A percentile compares a stretch with the other conserved stretches of the same genome.
These are phyloP conservation scores for Chrysochloris asiatica DNA, from an alignment of 2,113 vertebrate genomes.

Conservation along the genomic window DNA sequence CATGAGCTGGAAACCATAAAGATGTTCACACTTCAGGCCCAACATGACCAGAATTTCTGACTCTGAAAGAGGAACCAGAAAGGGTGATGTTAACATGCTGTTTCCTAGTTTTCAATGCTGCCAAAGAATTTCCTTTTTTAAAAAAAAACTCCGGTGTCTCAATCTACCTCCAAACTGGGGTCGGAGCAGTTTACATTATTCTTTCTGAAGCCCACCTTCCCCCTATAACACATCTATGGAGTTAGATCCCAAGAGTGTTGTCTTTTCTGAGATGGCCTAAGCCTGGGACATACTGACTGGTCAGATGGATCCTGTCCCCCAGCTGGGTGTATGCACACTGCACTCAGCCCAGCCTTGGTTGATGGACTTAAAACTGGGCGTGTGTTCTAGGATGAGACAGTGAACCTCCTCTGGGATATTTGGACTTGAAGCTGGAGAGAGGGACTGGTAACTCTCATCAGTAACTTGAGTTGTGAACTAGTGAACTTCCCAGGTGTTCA, in stretches of 20 bases:
- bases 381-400: neutral
- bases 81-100: neutral
- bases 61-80: slow-evolving; percentile 43
- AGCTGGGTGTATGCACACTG: too few relatives aligned
- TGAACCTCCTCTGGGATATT: neutral
- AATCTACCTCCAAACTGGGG: neutral
- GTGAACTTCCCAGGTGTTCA: neutral
- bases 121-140: neutral
- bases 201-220: neutral
- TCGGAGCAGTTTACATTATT: neutral
- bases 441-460: neutral
- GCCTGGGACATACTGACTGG: too few relatives aligned
- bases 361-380: neutral
- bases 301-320: neutral
- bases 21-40: neutral
- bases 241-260: neutral
- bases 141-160: too few relatives aligned
- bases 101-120: slow-evolving; percentile 6
- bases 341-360: too few relatives aligned
- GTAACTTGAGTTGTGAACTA: neutral
- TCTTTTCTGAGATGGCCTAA: neutral
- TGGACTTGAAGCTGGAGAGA: neutral
- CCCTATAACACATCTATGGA: neutral
- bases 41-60: neutral
- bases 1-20: neutral